These are phyloP conservation scores for Meghimatium bilineatum DNA, from an alignment of 2,888 invertebrate genomes.

Conservation along the genomic window DNA sequence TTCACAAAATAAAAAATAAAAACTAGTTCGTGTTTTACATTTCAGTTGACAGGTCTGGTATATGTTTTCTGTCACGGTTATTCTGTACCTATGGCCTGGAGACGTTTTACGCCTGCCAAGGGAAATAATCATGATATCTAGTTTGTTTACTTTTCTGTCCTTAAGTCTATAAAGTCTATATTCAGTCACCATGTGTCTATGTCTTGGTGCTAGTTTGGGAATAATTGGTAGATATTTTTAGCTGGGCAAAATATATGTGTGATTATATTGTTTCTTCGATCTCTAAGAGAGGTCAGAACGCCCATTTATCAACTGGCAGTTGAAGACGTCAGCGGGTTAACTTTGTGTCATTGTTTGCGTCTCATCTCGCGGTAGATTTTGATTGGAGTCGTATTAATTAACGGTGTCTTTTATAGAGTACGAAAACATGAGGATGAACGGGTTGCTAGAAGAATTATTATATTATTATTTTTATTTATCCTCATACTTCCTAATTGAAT, in stretches of 20 bases:
- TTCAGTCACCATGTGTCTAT: background rate
- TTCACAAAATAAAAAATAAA: too few relatives aligned
- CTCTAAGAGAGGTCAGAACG: background rate
- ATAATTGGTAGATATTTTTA: slow-evolving; percentile 1
- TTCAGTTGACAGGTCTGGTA: too few relatives aligned
- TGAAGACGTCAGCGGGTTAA: background rate
- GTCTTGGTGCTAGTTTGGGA: background rate
- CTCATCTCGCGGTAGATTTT: too few relatives aligned
- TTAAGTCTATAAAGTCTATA: background rate
- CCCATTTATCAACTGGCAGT: background rate
- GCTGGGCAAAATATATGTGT: background rate
- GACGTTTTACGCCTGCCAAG: background rate
- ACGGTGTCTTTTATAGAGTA: too few relatives aligned
- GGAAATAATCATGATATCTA: background rate
- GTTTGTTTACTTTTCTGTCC: background rate
- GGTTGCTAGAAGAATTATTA: too few relatives aligned
- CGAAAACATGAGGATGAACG: too few relatives aligned
- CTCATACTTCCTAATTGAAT: too few relatives aligned
- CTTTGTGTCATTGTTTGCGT: background rate
- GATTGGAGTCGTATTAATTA: too few relatives aligned
- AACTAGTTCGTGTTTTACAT: too few relatives aligned
- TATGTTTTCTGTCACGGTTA: too few relatives aligned
- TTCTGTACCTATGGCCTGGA: background rate
- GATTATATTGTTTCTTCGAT: background rate
- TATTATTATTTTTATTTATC: too few relatives aligned